phyloP scores from a whole-genome alignment of 2,113 vertebrate genomes.

The Sinocyclocheilus maitianheensis region DNA sequence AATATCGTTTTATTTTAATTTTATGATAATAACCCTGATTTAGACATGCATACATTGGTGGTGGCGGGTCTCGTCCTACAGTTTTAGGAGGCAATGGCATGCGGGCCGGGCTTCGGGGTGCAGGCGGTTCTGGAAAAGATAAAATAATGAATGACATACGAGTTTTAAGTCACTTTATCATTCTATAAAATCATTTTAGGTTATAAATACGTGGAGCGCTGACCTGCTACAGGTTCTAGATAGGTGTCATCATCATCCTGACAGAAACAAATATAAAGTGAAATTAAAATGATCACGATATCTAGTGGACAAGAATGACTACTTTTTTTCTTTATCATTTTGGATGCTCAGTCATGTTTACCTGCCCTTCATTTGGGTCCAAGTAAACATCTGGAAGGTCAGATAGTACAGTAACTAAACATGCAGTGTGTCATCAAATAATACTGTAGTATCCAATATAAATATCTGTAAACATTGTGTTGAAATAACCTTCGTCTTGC shows the following conservation, averaged over 20 bases:
- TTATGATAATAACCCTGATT: neutral
- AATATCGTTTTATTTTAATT: neutral
- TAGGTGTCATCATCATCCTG: constrained; percentile 69
- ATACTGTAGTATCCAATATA: neutral
- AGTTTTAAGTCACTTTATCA: neutral
- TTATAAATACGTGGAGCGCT: neutral
- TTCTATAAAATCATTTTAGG: neutral
- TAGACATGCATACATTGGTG: constrained; percentile 64
- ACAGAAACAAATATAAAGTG: neutral
- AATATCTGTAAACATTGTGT: neutral
- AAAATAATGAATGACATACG: neutral
- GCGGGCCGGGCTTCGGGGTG: constrained; percentile 43
- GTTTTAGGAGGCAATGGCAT: constrained; percentile 50
- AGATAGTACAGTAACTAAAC: constrained; percentile 39
- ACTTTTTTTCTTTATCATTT: no score
- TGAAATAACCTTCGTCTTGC: constrained; percentile 36
- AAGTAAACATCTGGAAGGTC: constrained; percentile 75
- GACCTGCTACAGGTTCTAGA: constrained; percentile 73
- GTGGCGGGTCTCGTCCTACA: constrained; percentile 13
- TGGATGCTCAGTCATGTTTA: constrained; percentile 46
- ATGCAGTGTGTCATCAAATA: neutral
- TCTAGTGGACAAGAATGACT: neutral
- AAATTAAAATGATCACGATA: neutral
- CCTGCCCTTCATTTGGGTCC: constrained; percentile 77
- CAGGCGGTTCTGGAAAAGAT: constrained; percentile 37